Conservation (phyloP, 2,113 vertebrate species). For the Sebastes schlegelii region DNA sequence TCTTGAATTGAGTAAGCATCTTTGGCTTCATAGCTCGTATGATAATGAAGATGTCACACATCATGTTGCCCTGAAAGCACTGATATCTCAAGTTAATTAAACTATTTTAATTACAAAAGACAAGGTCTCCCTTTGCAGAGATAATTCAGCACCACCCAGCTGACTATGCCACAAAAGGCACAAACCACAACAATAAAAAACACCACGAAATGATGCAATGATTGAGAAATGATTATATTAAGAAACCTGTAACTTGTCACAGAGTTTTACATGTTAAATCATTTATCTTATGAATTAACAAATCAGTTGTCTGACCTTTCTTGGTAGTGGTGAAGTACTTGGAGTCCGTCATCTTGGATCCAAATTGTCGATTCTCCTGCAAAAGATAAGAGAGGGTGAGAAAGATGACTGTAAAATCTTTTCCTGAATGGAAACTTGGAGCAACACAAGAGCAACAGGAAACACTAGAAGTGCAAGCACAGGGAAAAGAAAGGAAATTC, state of each 20-base stretch:
- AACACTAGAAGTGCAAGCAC: slow-evolving; percentile 73
- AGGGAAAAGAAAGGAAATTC: slow-evolving; percentile 79
- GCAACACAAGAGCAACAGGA: slow-evolving; percentile 68
- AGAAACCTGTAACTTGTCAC: not conserved
- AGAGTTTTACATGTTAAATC: not conserved
- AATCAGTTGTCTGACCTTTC: slow-evolving; percentile 88
- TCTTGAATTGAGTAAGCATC: not conserved
- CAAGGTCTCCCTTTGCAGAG: not conserved
- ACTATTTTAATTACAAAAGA: too few relatives aligned
- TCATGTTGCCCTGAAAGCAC: not conserved
- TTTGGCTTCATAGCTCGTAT: not conserved
- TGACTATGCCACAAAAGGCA: not conserved
- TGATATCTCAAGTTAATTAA: too few relatives aligned
- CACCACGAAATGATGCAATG: not conserved
- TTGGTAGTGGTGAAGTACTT: slow-evolving; percentile 99
- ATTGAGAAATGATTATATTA: not conserved
- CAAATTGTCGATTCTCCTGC: slow-evolving; percentile 85
- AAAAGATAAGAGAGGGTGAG: slow-evolving; percentile 34
- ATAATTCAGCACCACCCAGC: not conserved
- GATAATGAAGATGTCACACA: not conserved
- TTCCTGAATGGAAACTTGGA: slow-evolving; percentile 48
- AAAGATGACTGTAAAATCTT: slow-evolving; percentile 19
- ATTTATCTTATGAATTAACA: not conserved
- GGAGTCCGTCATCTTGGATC: slow-evolving; percentile 97
- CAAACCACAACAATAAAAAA: not conserved